Conservation (phyloP, 2,888 invertebrate species). For the Tiphia femorata region DNA sequence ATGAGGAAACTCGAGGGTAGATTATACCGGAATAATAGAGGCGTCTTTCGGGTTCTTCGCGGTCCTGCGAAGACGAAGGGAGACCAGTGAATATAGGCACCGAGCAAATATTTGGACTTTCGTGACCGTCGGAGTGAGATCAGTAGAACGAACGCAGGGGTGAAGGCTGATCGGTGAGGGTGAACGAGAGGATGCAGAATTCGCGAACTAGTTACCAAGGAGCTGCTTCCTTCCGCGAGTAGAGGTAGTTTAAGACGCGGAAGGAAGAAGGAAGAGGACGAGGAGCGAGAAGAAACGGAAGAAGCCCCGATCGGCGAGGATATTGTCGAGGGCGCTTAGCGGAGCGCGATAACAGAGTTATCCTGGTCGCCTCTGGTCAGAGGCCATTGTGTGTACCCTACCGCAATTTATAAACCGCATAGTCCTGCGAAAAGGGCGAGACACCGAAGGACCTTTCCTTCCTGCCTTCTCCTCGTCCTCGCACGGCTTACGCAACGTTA, state of each 20-base stretch:
- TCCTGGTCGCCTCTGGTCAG: slow-evolving; percentile 27
- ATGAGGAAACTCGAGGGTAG: slow-evolving; percentile 14
- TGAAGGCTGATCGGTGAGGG: background rate
- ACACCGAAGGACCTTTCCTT: slow-evolving; percentile 5
- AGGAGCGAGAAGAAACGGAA: background rate
- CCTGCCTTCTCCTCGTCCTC: slow-evolving; percentile 14
- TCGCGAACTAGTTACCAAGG: no score
- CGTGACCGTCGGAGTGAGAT: slow-evolving; percentile 49
- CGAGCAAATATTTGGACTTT: slow-evolving; percentile 64
- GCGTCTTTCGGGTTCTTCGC: slow-evolving; percentile 17
- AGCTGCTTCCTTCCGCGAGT: no score
- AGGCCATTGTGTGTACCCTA: slow-evolving; percentile 47
- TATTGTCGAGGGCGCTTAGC: slow-evolving; percentile 60
- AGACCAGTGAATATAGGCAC: slow-evolving; percentile 49
- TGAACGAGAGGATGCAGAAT: slow-evolving; percentile 11
- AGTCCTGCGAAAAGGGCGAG: slow-evolving; percentile 36
- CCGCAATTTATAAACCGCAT: slow-evolving; percentile 53
- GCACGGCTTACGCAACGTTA: background rate
- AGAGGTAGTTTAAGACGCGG: slow-evolving; percentile 1
- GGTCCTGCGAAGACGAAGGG: slow-evolving; percentile 5
- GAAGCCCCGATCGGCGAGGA: slow-evolving; percentile 38
- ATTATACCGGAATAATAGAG: slow-evolving; percentile 44
- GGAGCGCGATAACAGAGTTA: slow-evolving; percentile 67
- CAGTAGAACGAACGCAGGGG: background rate
- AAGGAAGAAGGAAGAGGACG: background rate